Evolutionary conservation across 35 echinoderm and acorn worm species (phyloP).

Genomic region (Lytechinus pictus): DNA sequence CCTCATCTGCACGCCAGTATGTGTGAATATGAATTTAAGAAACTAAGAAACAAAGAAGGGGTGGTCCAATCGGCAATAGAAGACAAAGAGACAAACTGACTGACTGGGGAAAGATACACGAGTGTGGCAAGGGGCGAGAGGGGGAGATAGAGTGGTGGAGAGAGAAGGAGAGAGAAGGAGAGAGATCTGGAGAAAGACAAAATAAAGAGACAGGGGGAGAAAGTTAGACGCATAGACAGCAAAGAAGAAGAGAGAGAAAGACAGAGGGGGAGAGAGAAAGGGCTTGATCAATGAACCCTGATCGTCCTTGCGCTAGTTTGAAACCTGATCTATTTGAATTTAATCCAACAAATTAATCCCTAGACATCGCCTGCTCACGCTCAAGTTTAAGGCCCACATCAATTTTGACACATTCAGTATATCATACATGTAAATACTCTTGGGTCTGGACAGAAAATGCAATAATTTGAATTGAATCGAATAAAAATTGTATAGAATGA

Average conservation of each 20-base stretch:
- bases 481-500: too few relatives aligned
- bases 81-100: too few relatives aligned
- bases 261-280: background rate
- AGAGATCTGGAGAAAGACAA: background rate
- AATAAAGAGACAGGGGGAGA: background rate
- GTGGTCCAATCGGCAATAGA: too few relatives aligned
- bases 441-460: too few relatives aligned
- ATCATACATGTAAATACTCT: too few relatives aligned
- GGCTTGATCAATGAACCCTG: background rate
- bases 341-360: slow-evolving; percentile 5
- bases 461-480: too few relatives aligned
- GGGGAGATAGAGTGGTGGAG: background rate
- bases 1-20: too few relatives aligned
- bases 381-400: slow-evolving; percentile 6
- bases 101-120: background rate
- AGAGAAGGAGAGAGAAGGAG: background rate
- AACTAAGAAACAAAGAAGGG: too few relatives aligned
- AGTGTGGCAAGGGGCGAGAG: background rate
- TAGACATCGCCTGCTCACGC: background rate
- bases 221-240: background rate
- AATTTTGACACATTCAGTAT: background rate
- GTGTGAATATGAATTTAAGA: too few relatives aligned
- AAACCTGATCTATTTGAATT: slow-evolving; percentile 5
- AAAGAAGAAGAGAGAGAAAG: background rate
- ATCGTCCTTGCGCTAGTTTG: background rate